Evolutionary conservation across 2,797 vertebrate species (phyloP).

Genomic region (Lacerta bilineata): DNA sequence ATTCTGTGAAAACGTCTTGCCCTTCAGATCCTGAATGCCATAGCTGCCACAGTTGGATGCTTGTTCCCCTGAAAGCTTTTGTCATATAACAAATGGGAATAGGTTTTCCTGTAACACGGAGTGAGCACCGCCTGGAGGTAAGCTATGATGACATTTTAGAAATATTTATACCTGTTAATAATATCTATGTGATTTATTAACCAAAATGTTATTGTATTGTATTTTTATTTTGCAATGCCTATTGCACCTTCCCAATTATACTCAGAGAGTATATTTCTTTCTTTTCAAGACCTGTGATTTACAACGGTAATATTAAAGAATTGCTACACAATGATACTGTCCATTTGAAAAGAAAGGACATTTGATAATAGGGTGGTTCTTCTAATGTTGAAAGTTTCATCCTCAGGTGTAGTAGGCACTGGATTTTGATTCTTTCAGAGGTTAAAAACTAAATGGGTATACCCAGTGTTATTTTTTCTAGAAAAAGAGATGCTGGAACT

Average conservation of each 20-base stretch:
- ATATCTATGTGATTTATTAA: conserved; percentile 47
- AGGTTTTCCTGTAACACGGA: conserved; percentile 53
- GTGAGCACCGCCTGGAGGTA: conserved; percentile 51
- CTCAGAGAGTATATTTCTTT: background rate
- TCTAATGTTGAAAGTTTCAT: background rate
- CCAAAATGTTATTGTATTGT: conserved; percentile 36
- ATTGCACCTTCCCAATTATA: background rate
- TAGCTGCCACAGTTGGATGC: conserved; percentile 32
- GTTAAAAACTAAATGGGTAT: background rate
- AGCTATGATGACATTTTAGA: conserved; percentile 51
- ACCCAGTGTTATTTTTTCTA: background rate
- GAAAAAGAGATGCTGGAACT: too few species aligned
- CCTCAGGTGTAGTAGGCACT: background rate
- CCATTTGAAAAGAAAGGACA: background rate
- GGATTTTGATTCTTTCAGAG: background rate
- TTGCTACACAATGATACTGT: background rate
- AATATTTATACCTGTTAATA: conserved; percentile 26
- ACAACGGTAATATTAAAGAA: background rate
- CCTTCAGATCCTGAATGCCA: conserved; percentile 53
- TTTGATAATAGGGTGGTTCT: background rate
- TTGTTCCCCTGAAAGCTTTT: conserved; percentile 49
- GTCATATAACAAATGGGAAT: conserved; percentile 65
- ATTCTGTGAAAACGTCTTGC: conserved; percentile 38
- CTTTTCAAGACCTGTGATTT: background rate
- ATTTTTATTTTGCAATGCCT: background rate